phyloP scores from a whole-genome alignment of 2,888 invertebrate species.

The Pseudolycoriella hygida region DNA sequence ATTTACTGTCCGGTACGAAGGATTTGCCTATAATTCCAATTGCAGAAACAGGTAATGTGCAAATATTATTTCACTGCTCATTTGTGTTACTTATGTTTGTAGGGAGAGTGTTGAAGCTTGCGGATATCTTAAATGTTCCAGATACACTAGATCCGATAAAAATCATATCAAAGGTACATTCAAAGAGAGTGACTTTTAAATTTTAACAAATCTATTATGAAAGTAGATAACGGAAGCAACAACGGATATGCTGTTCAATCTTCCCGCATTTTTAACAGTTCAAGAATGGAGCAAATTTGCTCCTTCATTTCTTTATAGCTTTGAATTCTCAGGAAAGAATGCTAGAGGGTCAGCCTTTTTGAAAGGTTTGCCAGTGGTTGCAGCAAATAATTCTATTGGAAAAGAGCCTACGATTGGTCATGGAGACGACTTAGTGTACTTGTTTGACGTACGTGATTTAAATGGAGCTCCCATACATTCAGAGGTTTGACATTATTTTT shows the following conservation, averaged over 20 bases:
- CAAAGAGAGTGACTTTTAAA: no score
- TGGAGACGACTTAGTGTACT: constrained; percentile 53
- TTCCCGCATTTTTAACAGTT: constrained; percentile 54
- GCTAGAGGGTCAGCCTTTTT: constrained; percentile 45
- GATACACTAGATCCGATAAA: constrained; percentile 18
- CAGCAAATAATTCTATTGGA: constrained; percentile 18
- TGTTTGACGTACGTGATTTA: constrained; percentile 46
- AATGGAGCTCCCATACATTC: constrained; percentile 36
- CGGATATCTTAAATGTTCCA: constrained; percentile 21
- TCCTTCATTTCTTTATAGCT: constrained; percentile 53
- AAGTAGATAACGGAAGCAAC: constrained; percentile 22
- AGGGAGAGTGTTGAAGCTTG: neutral
- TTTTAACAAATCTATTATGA: neutral
- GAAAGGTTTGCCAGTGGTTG: constrained; percentile 44
- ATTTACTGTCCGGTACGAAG: neutral
- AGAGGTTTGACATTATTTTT: constrained; percentile 13
- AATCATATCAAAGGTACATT: constrained; percentile 19
- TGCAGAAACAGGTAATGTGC: constrained; percentile 1
- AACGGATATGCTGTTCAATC: constrained; percentile 60
- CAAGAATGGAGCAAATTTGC: constrained; percentile 48
- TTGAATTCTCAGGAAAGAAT: constrained; percentile 46
- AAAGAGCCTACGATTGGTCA: constrained; percentile 35
- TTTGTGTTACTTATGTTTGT: no score
- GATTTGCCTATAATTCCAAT: neutral
- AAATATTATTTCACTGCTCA: neutral